phyloP scores from a whole-genome alignment of 2,888 invertebrate genomes.

The Atrina japonica region DNA sequence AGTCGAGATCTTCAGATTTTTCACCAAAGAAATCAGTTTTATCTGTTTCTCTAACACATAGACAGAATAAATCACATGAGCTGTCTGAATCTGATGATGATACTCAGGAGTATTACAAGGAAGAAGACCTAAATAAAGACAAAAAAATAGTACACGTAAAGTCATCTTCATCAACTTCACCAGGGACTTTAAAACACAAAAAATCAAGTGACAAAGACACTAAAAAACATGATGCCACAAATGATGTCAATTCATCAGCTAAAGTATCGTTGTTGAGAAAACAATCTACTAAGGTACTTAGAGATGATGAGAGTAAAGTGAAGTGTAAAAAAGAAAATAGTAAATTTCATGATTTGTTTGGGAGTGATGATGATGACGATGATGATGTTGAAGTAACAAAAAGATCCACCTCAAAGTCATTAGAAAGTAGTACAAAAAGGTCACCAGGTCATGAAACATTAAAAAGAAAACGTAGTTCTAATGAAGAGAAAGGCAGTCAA shows the following conservation, averaged over 20 bases:
- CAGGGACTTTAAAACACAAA: neutral
- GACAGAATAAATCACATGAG: constrained; percentile 52
- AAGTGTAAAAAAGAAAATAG: constrained; percentile 24
- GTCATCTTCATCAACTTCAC: neutral
- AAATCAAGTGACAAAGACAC: neutral
- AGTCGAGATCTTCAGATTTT: neutral
- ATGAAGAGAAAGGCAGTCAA: neutral
- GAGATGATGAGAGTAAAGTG: neutral
- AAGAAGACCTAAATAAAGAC: neutral
- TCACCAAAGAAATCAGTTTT: neutral
- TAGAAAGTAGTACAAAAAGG: neutral
- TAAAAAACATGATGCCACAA: neutral
- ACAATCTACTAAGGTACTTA: neutral
- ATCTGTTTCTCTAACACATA: constrained; percentile 1
- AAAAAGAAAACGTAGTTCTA: constrained; percentile 18
- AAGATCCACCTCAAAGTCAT: neutral
- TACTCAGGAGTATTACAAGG: constrained; percentile 22
- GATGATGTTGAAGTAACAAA: neutral
- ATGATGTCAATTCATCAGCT: neutral
- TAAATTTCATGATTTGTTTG: constrained; percentile 43
- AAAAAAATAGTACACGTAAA: neutral
- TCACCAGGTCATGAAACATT: neutral
- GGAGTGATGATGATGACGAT: constrained; percentile 57
- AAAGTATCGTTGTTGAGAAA: too few relatives aligned
- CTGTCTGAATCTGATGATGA: constrained; percentile 60